Evolutionary conservation across 2,797 vertebrate genomes (phyloP).

Genomic region (Etheostoma nigrum): DNA sequence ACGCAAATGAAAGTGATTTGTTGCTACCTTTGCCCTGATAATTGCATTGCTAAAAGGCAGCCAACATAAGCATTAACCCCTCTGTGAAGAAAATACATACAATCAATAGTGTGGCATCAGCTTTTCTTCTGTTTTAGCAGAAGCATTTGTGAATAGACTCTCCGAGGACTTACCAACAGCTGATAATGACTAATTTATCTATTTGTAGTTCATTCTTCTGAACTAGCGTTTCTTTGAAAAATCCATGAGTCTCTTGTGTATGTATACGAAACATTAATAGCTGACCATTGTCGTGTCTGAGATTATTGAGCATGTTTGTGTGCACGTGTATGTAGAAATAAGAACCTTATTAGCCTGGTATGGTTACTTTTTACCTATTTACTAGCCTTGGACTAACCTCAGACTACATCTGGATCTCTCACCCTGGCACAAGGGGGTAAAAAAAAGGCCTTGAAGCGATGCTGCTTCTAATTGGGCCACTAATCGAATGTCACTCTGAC

Average conservation of each 20-base stretch:
- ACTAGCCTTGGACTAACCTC: constrained; percentile 71
- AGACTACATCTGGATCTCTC: constrained; percentile 73
- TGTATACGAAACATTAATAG: constrained; percentile 1
- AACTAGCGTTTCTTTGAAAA: constrained; percentile 18
- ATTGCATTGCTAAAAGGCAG: constrained; percentile 78
- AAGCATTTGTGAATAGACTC: constrained; percentile 47
- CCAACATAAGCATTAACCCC: constrained; percentile 72
- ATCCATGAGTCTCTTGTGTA: constrained; percentile 6
- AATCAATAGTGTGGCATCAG: constrained; percentile 54
- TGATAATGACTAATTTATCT: constrained; percentile 47
- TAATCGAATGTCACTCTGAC: constrained; percentile 90
- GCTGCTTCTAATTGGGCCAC: constrained; percentile 87
- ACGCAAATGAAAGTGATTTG: constrained; percentile 77
- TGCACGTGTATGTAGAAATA: neutral
- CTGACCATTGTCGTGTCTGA: constrained; percentile 18
- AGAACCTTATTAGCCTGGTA: constrained; percentile 25
- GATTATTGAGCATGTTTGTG: constrained; percentile 10
- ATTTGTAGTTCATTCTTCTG: constrained; percentile 16
- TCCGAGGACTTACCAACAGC: constrained; percentile 31
- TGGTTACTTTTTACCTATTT: constrained; percentile 22
- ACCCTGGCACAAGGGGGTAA: constrained; percentile 61
- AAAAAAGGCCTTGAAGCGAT: constrained; percentile 81
- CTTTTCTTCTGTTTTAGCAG: constrained; percentile 25
- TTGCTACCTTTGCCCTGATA: constrained; percentile 72
- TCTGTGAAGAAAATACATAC: constrained; percentile 75